Percentiles rank a stretch among this genome's conserved stretches.
phyloP scores from a whole-genome alignment of 2,888 invertebrate genomes.

The Oligia fasciuncula region DNA sequence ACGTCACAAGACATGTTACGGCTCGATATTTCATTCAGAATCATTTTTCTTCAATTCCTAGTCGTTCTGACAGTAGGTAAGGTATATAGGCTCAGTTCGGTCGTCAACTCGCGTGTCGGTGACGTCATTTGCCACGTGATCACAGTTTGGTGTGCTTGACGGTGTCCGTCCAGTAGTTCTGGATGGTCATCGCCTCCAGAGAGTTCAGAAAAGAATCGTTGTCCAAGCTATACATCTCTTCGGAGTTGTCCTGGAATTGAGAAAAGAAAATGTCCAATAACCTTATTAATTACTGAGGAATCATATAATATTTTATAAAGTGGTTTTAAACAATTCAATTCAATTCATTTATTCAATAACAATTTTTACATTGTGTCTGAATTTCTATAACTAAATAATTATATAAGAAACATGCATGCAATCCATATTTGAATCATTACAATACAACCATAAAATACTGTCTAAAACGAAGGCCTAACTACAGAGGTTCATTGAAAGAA shows the following conservation, averaged over 20 bases:
- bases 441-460: too few species aligned
- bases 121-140: slow-evolving; percentile 62
- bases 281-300: neutral
- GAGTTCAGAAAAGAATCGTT: slow-evolving; percentile 98
- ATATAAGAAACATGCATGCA: too few species aligned
- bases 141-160: slow-evolving; percentile 97
- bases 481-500: neutral
- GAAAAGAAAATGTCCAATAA: slow-evolving; percentile 12
- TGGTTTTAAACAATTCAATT: too few species aligned
- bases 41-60: slow-evolving; percentile 37
- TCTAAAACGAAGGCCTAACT: neutral
- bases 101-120: slow-evolving; percentile 18
- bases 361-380: too few species aligned
- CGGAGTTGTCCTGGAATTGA: slow-evolving; percentile 95
- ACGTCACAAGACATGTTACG: slow-evolving; percentile 33
- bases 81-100: slow-evolving; percentile 6
- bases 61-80: slow-evolving; percentile 24
- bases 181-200: slow-evolving; percentile 97
- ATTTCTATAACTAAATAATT: too few species aligned
- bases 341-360: too few species aligned
- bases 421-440: too few species aligned
- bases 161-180: slow-evolving; percentile 98
- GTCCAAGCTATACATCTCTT: slow-evolving; percentile 98
- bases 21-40: slow-evolving; percentile 30
- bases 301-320: neutral